Base-by-base conservation (phyloP, 2,113 vertebrate genomes). In the Gallinago paraguaiae region DNA sequence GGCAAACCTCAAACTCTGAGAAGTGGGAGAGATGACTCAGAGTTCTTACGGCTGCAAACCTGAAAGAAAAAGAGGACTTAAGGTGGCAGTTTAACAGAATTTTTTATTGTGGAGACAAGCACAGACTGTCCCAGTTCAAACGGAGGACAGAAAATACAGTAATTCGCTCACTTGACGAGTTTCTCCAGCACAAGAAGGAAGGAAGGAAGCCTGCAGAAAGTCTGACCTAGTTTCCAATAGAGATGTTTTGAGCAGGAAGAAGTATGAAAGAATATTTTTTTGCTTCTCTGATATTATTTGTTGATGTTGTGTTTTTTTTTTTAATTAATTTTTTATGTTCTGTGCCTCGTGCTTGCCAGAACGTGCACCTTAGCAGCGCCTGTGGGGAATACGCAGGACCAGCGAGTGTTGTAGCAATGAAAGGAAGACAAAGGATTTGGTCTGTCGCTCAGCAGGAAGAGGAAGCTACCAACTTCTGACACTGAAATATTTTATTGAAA, bases 381-480 rank as follows among this genome's bases (percentile, higher is more conserved):
- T 75, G 27, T 43, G 65, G 56, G 61, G 41, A 48, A 51, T 8
- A 43, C 48, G 17, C 25, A 54, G 19, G 18, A n/a, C 27, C 14
- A 0, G 27, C 2, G 9, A 65, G 30, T 48, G 1, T 31, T 60
- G 22, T 48, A 46, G 35, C 35, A 56, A 33, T 23, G 45, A 50
- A 82, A 75, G 56, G 81, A 84, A 48, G 53, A 91, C 48, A 64
- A 82, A 81, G 74, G 77, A 37, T 64, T 93, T 76, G 85, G 23
- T 81, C 39, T 91, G 51, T 27, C 63, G 56, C 72, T 94, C 56
- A 35, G 61, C 61, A 56, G 88, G 83, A 95, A 78, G 28, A 72
- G 82, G 94, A 92, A 94, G 72, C 79, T 60, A 86, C 80, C 51
- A n/a, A 86, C 72, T 79, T 91, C 56, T 93, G 74, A 91, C 28